A percentile compares a stretch with the other conserved stretches of the same genome.
phyloP scores from a whole-genome alignment of 2,888 invertebrate species.

The Drosophila dives region DNA sequence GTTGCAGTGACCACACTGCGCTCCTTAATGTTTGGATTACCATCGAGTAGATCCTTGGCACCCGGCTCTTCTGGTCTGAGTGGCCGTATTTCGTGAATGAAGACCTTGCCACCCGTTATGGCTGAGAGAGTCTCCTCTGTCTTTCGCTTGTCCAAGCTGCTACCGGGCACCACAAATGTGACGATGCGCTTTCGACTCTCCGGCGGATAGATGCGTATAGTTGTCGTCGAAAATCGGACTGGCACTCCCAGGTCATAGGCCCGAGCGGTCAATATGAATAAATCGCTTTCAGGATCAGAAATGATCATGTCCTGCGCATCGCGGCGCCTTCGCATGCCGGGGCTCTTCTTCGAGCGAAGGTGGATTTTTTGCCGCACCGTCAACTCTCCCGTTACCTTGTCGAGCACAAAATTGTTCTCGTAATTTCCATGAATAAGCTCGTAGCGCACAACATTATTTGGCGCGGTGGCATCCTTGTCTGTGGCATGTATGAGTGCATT shows the following conservation, averaged over 20 bases:
- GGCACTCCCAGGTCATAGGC: constrained; percentile 95
- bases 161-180: constrained; percentile 92
- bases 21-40: constrained; percentile 86
- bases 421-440: constrained; percentile 92
- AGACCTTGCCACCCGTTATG: constrained; percentile 92
- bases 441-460: constrained; percentile 94
- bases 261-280: constrained; percentile 89
- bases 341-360: constrained; percentile 83
- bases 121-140: constrained; percentile 91
- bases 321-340: constrained; percentile 59
- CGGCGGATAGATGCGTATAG: constrained; percentile 91
- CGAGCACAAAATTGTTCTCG: constrained; percentile 90
- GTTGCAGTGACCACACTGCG: constrained; percentile 91
- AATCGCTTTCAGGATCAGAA: constrained; percentile 50
- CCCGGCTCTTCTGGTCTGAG: constrained; percentile 87
- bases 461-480: constrained; percentile 92
- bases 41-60: constrained; percentile 86
- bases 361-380: constrained; percentile 86
- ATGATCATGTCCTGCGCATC: constrained; percentile 9
- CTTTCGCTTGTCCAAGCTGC: constrained; percentile 89
- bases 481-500: constrained; percentile 92
- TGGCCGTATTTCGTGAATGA: constrained; percentile 90
- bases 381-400: constrained; percentile 92
- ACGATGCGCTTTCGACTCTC: constrained; percentile 91
- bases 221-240: constrained; percentile 89